phyloP scores from a whole-genome alignment of 2,113 vertebrate genomes.

The Isichthys henryi region DNA sequence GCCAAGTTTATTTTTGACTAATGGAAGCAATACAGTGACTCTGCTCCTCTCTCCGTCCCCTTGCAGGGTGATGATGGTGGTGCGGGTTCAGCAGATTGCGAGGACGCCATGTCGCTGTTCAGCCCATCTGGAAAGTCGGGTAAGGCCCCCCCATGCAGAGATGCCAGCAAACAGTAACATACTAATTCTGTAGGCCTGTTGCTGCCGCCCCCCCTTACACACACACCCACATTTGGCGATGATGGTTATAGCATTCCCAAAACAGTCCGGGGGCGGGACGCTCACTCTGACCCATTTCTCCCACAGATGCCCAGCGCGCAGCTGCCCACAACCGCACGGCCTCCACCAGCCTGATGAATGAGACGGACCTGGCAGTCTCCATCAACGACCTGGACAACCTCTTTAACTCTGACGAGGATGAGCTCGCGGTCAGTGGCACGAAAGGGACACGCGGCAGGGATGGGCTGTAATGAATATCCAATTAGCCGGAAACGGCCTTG shows the following conservation, averaged over 20 bases:
- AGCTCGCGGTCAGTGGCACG: conserved; percentile 75
- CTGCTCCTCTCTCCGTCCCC: conserved; percentile 7
- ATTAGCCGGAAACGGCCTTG: conserved; percentile 16
- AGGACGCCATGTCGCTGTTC: conserved; percentile 71
- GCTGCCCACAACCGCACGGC: conserved; percentile 77
- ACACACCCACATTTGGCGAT: background rate
- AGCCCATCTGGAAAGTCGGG: conserved; percentile 64
- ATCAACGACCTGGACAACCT: conserved; percentile 97
- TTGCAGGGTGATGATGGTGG: conserved; percentile 79
- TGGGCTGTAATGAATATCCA: conserved; percentile 17
- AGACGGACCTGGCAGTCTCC: conserved; percentile 88
- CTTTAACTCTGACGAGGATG: conserved; percentile 97
- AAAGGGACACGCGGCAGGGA: background rate
- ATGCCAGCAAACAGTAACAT: background rate
- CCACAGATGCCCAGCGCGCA: conserved; percentile 72
- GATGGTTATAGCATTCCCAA: background rate
- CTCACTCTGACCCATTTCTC: background rate
- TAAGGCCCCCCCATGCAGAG: conserved; percentile 34
- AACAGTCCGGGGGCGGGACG: background rate
- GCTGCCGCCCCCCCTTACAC: background rate
- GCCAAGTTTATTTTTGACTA: background rate
- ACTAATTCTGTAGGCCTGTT: too few species aligned
- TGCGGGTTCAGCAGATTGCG: conserved; percentile 72
- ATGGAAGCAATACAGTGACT: background rate
- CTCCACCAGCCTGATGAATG: conserved; percentile 88